Evolutionary conservation across 2,888 invertebrate genomes (phyloP), one percentile per base, ranked within the genome.

Genomic region (Epistrophe grossulariae): DNA sequence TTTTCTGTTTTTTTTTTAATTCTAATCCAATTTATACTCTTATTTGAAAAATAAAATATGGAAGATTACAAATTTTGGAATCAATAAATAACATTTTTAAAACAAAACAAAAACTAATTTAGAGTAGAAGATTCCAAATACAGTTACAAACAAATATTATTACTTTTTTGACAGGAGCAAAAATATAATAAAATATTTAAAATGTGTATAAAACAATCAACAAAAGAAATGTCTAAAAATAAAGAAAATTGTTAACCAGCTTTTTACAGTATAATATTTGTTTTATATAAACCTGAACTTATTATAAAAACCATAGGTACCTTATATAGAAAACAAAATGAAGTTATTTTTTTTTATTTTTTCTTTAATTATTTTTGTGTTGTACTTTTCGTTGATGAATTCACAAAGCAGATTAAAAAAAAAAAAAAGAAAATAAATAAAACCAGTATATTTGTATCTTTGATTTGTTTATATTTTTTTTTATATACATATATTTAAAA

Each of bases 111-210:
- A 81, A 62, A 57, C 11, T 11, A 72, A 66, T 35, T 72, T 68
- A 78, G 73, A 83, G 66, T 66, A 84, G 50, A 80, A 84, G 50
- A 84, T 80, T 84, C 55, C 52, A 71, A 83, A 70, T 59, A 76
- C 59, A 73, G 73, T 79, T 52, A 35, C n/a, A 31, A 6, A 15
- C 62, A 59, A 81, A 90, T 92, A 91, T 92, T 92, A 91, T 90
- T 89, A 89, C 91, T 90, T 91, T 92, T 92, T 92, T 92, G 92
- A 92, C 92, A 38, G 88, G 92, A 89, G 92, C 92, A 92, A 92
- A 92, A 92, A 91, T 91, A 90, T 91, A 89, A 79, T 79, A 35
- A 45, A 83, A 83, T 79, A 87, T 83, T 76, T 31, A 43, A 35
- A 35, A 70, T 66, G 66, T 38, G 28, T 40, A 38, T 60, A 59